Evolutionary conservation across 2,113 vertebrate species (phyloP).

Genomic region (Herpetotheres cachinnans): DNA sequence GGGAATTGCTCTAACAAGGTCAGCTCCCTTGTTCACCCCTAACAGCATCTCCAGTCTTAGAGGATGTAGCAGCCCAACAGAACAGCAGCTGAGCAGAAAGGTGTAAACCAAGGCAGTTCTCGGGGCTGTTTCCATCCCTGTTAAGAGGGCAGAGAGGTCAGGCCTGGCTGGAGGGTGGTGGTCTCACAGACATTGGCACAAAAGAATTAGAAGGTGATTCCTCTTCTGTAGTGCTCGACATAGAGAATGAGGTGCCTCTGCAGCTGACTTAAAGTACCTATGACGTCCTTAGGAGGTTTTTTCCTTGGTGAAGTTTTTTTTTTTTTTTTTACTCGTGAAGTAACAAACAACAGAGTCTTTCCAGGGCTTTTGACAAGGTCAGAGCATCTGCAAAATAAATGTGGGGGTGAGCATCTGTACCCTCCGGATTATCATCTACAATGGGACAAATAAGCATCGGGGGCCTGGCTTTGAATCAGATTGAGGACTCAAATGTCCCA

Average conservation of each 20-base stretch:
- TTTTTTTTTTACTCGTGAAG: not conserved
- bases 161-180: not conserved
- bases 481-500: not conserved
- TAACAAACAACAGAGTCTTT: constrained; percentile 11
- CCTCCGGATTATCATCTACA: not conserved
- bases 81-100: not conserved
- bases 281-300: not conserved
- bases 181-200: fast-evolving
- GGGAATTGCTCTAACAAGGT: constrained; percentile 11
- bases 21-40: not conserved
- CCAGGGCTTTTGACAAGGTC: constrained; percentile 28
- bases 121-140: not conserved
- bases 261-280: constrained; percentile 11
- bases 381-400: constrained; percentile 27
- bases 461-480: not conserved
- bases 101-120: not conserved
- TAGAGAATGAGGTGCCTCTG: not conserved
- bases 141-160: not conserved
- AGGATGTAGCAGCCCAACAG: not conserved
- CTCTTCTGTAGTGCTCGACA: not conserved
- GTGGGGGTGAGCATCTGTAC: not conserved
- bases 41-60: not conserved
- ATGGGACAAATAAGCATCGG: not conserved
- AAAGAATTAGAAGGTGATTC: not conserved
- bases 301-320: not conserved